Base-by-base conservation (phyloP, 2,888 invertebrate genomes). In the Abrostola tripartita region DNA sequence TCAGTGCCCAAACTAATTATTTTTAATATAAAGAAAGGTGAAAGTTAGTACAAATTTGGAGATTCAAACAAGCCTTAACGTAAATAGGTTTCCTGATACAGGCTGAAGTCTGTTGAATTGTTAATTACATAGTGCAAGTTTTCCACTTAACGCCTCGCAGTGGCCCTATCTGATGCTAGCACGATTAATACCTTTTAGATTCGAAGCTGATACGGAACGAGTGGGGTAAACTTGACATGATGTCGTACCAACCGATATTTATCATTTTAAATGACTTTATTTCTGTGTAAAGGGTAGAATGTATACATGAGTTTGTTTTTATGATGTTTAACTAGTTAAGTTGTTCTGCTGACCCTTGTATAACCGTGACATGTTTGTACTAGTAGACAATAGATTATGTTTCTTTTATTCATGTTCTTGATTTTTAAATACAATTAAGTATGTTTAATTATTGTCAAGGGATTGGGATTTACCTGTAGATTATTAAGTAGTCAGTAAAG, bases 101-200 rank as follows among this genome's bases (percentile, higher is more conserved):
- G 64, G 61, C 68, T 66, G 52, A 85, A 88, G 83, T 85, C 84
- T 77, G 87, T 82, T 92, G 90, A 92, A 93, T 92, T 90, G 90
- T 92, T 92, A 92, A 93, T 92, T 90, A 88, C 85, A 87, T 81
- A 82, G 85, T 88, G 83, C 88, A 90, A 90, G 89, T 91, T 92
- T 89, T 88, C 89, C 89, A 90, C 90, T 92, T 91, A 89, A 85
- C 90, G 87, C 90, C 88, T 83, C 83, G 78, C 74, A 85, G 79
- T 79, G 81, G 76, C 79, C 60, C 85, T 90, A 90, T 90, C 90
- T 82, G 89, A 88, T 89, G 84, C 80, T 84, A 75, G 79, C 68
- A 79, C 84, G 87, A 88, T 90, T 89, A 88, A 89, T 86, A 81
- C 82, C 83, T 85, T 82, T 85, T 84, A 87, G 86, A 88, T 89